These are phyloP conservation scores for Vulpes ferrilata DNA, from an alignment of 2,113 vertebrate species.

Conservation along the genomic window DNA sequence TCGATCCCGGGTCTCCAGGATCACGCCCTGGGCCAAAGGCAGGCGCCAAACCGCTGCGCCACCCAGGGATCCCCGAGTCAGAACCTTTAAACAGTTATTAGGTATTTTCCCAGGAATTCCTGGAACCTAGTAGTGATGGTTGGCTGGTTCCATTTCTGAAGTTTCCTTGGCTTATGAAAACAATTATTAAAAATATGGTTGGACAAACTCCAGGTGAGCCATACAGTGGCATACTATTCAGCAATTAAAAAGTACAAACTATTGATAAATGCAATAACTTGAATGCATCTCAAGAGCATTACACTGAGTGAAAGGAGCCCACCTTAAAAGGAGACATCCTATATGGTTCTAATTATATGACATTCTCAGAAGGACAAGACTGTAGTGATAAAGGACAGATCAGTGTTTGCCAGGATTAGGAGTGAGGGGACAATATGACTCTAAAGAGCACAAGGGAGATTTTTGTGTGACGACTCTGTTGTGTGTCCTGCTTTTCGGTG, in stretches of 20 bases:
- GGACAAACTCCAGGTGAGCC: neutral
- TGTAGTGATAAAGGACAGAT: neutral
- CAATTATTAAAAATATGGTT: neutral
- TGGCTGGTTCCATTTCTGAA: neutral
- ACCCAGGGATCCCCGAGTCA: too few species aligned
- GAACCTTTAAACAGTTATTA: neutral
- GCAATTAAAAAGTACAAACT: neutral
- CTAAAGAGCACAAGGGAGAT: neutral
- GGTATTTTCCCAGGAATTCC: neutral
- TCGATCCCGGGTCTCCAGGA: too few species aligned
- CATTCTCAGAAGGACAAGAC: neutral
- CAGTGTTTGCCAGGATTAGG: too few species aligned
- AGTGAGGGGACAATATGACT: neutral
- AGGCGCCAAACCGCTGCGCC: too few species aligned
- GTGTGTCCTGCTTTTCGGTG: neutral
- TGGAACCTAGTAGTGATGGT: neutral
- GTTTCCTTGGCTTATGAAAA: neutral
- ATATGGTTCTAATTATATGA: neutral
- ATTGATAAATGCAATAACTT: neutral
- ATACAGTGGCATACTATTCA: neutral
- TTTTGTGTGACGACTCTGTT: neutral
- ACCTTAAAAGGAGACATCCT: neutral
- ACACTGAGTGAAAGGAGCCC: neutral
- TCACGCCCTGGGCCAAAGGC: too few species aligned
- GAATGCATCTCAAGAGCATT: neutral